phyloP scores from a whole-genome alignment of 1,140 invertebrate genomes.

The Laupala kohalensis region DNA sequence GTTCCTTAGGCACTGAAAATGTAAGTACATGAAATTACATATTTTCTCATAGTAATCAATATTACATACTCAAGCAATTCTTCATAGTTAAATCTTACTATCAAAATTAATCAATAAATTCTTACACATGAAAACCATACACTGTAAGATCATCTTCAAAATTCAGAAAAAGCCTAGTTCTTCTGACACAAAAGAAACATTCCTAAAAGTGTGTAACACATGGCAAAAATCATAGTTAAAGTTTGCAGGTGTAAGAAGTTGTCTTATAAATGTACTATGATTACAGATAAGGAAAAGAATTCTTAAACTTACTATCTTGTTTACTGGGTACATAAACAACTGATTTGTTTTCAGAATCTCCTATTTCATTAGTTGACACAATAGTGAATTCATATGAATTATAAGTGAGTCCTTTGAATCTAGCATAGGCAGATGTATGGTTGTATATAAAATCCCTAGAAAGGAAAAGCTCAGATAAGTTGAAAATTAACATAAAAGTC shows the following conservation, averaged over 20 bases:
- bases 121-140: too few relatives aligned
- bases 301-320: slow-evolving; percentile 33
- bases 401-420: slow-evolving; percentile 33
- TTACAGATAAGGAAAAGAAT: background rate
- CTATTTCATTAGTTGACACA: slow-evolving; percentile 39
- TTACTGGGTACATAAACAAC: slow-evolving; percentile 43
- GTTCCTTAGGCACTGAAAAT: slow-evolving; percentile 32
- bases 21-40: slow-evolving; percentile 4
- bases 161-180: too few relatives aligned
- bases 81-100: too few relatives aligned
- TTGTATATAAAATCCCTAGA: slow-evolving; percentile 24
- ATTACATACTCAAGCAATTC: too few relatives aligned
- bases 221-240: too few relatives aligned
- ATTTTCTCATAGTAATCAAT: too few relatives aligned
- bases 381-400: slow-evolving; percentile 36
- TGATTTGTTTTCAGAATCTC: slow-evolving; percentile 37
- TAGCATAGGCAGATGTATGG: slow-evolving; percentile 36
- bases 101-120: too few relatives aligned
- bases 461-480: background rate
- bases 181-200: too few relatives aligned
- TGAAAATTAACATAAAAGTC: background rate
- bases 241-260: background rate
- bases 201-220: too few relatives aligned
- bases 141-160: too few relatives aligned
- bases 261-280: background rate